Percentiles rank a stretch among this genome's conserved stretches.
These are phyloP conservation scores for Gymnopithys bicolor DNA, from an alignment of 2,797 vertebrate species.

Conservation along the genomic window DNA sequence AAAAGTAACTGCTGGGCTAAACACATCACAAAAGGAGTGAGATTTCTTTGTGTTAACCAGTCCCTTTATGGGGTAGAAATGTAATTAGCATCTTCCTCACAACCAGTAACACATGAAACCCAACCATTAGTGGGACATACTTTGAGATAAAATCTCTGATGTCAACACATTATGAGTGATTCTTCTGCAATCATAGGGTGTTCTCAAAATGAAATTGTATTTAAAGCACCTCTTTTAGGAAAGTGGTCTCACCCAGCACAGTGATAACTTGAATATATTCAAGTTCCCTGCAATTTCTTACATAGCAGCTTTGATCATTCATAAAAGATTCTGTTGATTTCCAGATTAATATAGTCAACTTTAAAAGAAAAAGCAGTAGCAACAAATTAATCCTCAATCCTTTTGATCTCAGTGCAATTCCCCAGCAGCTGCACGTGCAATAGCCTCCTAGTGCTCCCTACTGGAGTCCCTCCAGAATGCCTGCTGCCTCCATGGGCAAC, in stretches of 20 bases:
- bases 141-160: conserved; percentile 20
- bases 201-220: conserved; percentile 8
- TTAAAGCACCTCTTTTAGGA: conserved; percentile 13
- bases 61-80: background rate
- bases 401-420: background rate
- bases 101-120: background rate
- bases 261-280: background rate
- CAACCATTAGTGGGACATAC: background rate
- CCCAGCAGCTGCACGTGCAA: background rate
- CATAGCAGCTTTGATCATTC: conserved; percentile 35
- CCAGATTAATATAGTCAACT: background rate
- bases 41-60: conserved; percentile 51
- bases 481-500: background rate
- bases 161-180: background rate
- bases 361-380: background rate
- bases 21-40: conserved; percentile 35
- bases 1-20: conserved; percentile 51
- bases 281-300: conserved; percentile 27
- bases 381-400: background rate
- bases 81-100: conserved; percentile 43
- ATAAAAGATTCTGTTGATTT: conserved; percentile 11
- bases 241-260: background rate
- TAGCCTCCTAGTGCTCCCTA: conserved; percentile 66
- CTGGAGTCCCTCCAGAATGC: conserved; percentile 49
- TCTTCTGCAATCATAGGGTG: background rate